Conservation (phyloP, 2,113 vertebrate genomes). For the Pseudois nayaur region DNA sequence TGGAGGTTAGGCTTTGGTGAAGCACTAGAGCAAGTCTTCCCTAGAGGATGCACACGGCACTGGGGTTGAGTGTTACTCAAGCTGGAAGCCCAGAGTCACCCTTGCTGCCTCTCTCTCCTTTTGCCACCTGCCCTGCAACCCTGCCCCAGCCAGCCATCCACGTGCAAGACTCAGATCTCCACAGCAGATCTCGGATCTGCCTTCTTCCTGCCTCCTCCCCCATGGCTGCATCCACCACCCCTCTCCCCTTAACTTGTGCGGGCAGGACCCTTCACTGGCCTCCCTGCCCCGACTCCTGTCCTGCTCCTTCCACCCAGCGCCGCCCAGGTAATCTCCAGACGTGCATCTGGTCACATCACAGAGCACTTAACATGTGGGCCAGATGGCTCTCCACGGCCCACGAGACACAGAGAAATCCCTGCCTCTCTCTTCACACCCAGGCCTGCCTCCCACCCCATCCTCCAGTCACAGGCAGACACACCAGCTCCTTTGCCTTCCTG, state of each 20-base stretch:
- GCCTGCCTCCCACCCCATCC: fast-evolving
- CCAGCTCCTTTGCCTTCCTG: neutral
- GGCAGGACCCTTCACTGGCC: neutral
- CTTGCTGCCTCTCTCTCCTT: neutral
- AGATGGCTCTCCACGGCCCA: neutral
- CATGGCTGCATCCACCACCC: neutral
- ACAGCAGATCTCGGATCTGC: neutral
- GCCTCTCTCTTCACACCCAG: neutral
- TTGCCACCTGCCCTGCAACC: neutral
- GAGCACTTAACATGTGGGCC: neutral
- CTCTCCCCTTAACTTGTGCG: neutral
- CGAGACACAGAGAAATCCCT: neutral
- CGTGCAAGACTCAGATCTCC: neutral
- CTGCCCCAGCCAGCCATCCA: neutral
- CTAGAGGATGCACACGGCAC: neutral
- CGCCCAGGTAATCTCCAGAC: neutral
- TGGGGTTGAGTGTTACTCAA: neutral
- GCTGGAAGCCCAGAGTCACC: neutral
- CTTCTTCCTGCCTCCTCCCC: neutral
- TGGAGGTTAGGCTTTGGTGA: neutral
- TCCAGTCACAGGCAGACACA: neutral
- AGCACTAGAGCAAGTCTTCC: neutral
- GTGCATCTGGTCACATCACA: neutral
- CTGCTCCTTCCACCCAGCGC: neutral
- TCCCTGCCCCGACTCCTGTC: neutral